Evolutionary conservation across 2,888 invertebrate species (phyloP).

Genomic region (Drosophila ezoana): DNA sequence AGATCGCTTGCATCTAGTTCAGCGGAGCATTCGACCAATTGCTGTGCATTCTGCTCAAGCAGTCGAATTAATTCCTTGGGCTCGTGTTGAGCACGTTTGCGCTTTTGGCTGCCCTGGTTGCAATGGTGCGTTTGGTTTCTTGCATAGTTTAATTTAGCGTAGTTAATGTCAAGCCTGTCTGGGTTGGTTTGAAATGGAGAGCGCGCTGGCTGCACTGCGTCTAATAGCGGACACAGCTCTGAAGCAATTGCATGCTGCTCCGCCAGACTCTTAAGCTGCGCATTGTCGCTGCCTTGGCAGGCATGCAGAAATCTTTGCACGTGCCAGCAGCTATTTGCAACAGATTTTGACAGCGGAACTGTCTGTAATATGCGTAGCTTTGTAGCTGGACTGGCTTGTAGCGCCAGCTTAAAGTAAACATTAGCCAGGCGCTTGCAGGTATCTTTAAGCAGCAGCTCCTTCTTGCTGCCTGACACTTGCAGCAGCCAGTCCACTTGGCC

Average conservation of each 20-base stretch:
- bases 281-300: constrained; percentile 32
- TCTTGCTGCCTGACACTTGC: constrained; percentile 6
- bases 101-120: constrained; percentile 29
- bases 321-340: constrained; percentile 42
- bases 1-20: constrained; percentile 30
- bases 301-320: constrained; percentile 44
- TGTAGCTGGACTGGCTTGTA: not conserved
- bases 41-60: constrained; percentile 20
- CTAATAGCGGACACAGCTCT: constrained; percentile 24
- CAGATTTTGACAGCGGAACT: not conserved
- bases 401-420: constrained; percentile 42
- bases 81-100: constrained; percentile 27
- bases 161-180: not conserved
- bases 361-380: constrained; percentile 41
- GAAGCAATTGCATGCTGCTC: not conserved
- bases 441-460: constrained; percentile 11
- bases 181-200: not conserved
- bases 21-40: constrained; percentile 4
- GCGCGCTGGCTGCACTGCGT: constrained; percentile 2
- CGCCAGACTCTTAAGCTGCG: constrained; percentile 34
- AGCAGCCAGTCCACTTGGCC: constrained; percentile 28
- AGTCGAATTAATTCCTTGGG: constrained; percentile 35
- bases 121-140: constrained; percentile 33
- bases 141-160: constrained; percentile 16
- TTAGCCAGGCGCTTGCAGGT: constrained; percentile 30